Base-by-base conservation (phyloP, 2,113 vertebrate species). In the Procapra przewalskii region DNA sequence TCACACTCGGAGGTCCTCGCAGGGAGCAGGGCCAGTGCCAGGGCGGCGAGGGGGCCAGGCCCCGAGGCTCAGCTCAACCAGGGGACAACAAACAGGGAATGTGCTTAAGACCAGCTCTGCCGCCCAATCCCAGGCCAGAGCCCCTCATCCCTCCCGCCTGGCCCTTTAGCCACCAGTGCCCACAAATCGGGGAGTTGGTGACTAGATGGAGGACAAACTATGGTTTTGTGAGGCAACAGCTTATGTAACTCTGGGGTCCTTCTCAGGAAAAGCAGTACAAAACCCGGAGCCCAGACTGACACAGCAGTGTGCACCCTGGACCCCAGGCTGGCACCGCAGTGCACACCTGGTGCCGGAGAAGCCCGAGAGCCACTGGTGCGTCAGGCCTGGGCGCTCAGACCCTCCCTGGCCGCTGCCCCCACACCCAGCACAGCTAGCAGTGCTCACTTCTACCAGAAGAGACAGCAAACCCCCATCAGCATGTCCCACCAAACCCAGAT, bases 291-390 rank as follows among this genome's bases (percentile, higher is more conserved):
- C n/a, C 45, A n/a, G 79, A 54, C 21, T 0, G 1, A 23, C 55
- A 17, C 36, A 7, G 27, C 0, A 3, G 60, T 5, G 50, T 50
- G 13, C 10, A 23, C 27, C 81, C 0, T 12, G 67, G 62, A 36
- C 2, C 4, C n/a, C 54, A n/a, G 62, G 52, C 21, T 0, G 1
- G 31, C 45, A 17, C 8, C 3, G 21, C 0, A 7, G 60, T 2
- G 33, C 48, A 14, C 25, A 23, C 29, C 2, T 33, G 2, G 5
- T 3, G 25, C 11, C 23, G 19, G 50, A 33, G 1, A 12, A 21
- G 1, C 13, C 80, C 80, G 50, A 23, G 13, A 33, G 7, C 27
- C 15, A 12, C 48, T 3, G 16, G 27, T 0, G 0, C 0, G 0
- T 17, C 6, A 13, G 64, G 31, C 48, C 2, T 2, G 25, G 36